phyloP scores from a whole-genome alignment of 2,888 invertebrate genomes.

The Agonopterix subpropinquella region DNA sequence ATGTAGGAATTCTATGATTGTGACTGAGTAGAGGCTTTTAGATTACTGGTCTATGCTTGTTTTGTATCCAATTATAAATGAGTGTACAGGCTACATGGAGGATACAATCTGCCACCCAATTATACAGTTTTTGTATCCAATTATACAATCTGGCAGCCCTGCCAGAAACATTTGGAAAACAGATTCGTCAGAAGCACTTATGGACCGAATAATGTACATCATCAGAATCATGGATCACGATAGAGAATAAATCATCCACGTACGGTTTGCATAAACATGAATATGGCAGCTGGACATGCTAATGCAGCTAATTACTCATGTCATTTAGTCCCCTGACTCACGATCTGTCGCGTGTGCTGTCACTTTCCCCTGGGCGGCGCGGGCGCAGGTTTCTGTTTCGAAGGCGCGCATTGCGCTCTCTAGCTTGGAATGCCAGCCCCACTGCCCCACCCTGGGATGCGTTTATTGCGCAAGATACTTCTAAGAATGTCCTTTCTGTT shows the following conservation, averaged over 20 bases:
- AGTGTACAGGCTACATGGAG: no score
- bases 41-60: no score
- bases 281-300: constrained; percentile 12
- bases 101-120: no score
- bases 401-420: constrained; percentile 49
- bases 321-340: constrained; percentile 30
- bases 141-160: no score
- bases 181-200: no score
- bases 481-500: no score
- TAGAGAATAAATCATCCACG: constrained; percentile 1
- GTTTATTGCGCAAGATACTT: constrained; percentile 7
- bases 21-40: no score
- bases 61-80: no score
- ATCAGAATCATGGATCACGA: not conserved
- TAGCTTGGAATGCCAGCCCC: constrained; percentile 45
- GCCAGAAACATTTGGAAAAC: no score
- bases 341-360: constrained; percentile 55
- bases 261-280: constrained; percentile 5
- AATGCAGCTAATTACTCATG: constrained; percentile 40
- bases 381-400: constrained; percentile 53
- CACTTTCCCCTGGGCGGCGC: constrained; percentile 56
- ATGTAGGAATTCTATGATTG: no score
- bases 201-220: no score
- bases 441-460: constrained; percentile 22
- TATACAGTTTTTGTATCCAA: no score